Evolutionary conservation across 2,113 vertebrate genomes (phyloP).

Genomic region (Gasterosteus nipponicus): DNA sequence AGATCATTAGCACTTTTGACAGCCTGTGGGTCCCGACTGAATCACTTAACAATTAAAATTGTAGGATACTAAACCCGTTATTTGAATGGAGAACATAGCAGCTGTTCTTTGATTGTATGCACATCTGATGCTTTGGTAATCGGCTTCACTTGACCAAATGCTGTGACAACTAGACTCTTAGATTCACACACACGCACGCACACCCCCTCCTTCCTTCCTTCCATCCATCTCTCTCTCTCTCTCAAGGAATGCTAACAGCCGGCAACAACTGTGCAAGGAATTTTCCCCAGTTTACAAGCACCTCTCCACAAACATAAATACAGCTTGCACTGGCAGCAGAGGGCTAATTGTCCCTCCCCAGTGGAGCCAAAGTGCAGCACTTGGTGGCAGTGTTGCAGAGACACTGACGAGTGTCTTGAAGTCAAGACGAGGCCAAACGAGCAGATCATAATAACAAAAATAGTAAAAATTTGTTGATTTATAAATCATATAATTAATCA

Average conservation of each 20-base stretch:
- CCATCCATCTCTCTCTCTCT: no score
- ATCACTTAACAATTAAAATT: slow-evolving; percentile 44
- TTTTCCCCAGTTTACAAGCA: slow-evolving; percentile 78
- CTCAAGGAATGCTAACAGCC: slow-evolving; percentile 78
- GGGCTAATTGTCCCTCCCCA: slow-evolving; percentile 32
- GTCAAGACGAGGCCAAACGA: slow-evolving; percentile 5
- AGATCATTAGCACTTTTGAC: slow-evolving; percentile 58
- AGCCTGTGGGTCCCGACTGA: slow-evolving; percentile 22
- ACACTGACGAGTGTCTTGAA: slow-evolving; percentile 23
- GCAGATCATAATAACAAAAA: slow-evolving; percentile 5
- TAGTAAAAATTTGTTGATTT: neutral
- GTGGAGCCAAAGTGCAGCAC: slow-evolving; percentile 25
- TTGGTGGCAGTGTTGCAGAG: slow-evolving; percentile 18
- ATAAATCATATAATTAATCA: neutral
- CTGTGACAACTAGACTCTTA: slow-evolving; percentile 45
- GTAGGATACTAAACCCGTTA: slow-evolving; percentile 38
- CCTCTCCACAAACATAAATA: slow-evolving; percentile 39
- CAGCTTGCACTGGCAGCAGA: slow-evolving; percentile 30
- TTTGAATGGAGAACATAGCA: slow-evolving; percentile 58
- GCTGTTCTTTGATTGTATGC: slow-evolving; percentile 66
- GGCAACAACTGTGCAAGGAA: slow-evolving; percentile 81
- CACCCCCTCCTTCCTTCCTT: no score
- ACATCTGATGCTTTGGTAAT: slow-evolving; percentile 65
- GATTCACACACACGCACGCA: slow-evolving; percentile 37
- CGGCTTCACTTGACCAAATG: slow-evolving; percentile 49